These are phyloP conservation scores for Sialis lutaria DNA, from an alignment of 2,888 invertebrate genomes.

Conservation along the genomic window DNA sequence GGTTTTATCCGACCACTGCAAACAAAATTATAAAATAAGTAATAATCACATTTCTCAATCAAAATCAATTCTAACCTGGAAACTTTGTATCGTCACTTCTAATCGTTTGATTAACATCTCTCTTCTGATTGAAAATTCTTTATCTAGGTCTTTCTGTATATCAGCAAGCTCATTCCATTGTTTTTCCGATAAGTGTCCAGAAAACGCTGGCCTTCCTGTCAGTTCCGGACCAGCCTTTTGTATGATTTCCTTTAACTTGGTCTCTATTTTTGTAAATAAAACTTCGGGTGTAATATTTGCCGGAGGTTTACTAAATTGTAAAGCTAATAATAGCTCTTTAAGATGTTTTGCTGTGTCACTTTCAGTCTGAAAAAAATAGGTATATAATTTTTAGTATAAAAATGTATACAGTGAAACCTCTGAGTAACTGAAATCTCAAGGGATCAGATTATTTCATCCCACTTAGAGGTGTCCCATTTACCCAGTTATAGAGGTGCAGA, in stretches of 20 bases:
- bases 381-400: not conserved
- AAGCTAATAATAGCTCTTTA: conserved; percentile 56
- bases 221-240: conserved; percentile 40
- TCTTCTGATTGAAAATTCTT: conserved; percentile 68
- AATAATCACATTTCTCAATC: not conserved
- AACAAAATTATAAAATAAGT: conserved; percentile 9
- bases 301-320: conserved; percentile 78
- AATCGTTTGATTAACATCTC: conserved; percentile 79
- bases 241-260: conserved; percentile 47
- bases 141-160: conserved; percentile 52
- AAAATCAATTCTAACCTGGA: conserved; percentile 43
- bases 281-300: conserved; percentile 58
- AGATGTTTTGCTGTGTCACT: conserved; percentile 64
- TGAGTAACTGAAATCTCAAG: no score
- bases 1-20: conserved; percentile 68
- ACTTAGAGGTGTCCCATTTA: no score
- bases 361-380: conserved; percentile 42
- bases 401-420: not conserved
- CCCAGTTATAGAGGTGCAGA: no score
- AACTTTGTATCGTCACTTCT: conserved; percentile 93
- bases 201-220: conserved; percentile 61
- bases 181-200: conserved; percentile 47
- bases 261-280: conserved; percentile 60
- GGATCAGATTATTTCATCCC: not conserved
- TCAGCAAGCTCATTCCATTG: conserved; percentile 68